Percentiles rank a stretch among this genome's conserved stretches.
phyloP scores from a whole-genome alignment of 2,113 vertebrate genomes.

The Pelmatolapia mariae region DNA sequence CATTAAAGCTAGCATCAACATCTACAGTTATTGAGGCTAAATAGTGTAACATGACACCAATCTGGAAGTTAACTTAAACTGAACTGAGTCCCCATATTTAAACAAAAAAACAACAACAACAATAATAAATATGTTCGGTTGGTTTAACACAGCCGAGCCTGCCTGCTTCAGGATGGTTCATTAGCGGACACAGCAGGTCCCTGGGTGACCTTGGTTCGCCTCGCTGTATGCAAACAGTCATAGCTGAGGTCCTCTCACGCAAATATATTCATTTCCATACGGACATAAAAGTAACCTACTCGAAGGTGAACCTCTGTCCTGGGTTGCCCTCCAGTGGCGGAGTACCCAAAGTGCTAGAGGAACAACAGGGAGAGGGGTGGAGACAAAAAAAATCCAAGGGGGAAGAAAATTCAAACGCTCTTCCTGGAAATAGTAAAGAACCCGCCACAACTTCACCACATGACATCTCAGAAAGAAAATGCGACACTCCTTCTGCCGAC shows the following conservation, averaged over 20 bases:
- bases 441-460: constrained; percentile 79
- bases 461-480: constrained; percentile 69
- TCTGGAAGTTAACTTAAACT: neutral
- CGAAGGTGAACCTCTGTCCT: neutral
- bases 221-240: neutral
- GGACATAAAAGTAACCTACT: neutral
- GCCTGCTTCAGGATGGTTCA: neutral
- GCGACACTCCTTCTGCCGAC: constrained; percentile 40
- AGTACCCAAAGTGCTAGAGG: neutral
- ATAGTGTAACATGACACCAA: neutral
- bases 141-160: neutral
- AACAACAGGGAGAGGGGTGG: constrained; percentile 43
- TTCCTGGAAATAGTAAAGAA: constrained; percentile 74
- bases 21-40: neutral
- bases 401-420: constrained; percentile 73
- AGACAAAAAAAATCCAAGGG: constrained; percentile 31
- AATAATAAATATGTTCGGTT: neutral
- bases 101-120: neutral
- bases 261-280: neutral
- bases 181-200: neutral
- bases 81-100: neutral
- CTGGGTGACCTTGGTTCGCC: neutral
- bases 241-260: neutral
- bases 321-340: constrained; percentile 36
- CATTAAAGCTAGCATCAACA: neutral